Percentiles rank a stretch among this genome's conserved stretches.
Conservation (phyloP, 2,113 vertebrate species). For the Podarcis cretensis region DNA sequence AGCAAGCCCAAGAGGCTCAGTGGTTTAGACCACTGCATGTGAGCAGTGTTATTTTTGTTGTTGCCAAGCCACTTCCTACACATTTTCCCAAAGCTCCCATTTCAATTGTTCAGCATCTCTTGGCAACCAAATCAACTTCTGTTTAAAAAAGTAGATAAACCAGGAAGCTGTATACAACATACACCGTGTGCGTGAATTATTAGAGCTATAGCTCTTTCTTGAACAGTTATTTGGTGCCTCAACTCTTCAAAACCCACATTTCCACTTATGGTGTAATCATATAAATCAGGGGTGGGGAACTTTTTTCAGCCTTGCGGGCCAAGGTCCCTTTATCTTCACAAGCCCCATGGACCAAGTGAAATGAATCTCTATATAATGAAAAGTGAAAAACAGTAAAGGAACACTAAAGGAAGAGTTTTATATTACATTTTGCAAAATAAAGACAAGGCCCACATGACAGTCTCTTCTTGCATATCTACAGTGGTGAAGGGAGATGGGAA, state of each 20-base stretch:
- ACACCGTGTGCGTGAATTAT: not conserved
- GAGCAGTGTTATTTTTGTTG: not conserved
- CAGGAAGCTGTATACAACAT: constrained; percentile 1
- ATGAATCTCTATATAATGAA: too few species aligned
- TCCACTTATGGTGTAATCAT: not conserved
- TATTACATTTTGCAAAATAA: too few species aligned
- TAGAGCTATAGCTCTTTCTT: not conserved
- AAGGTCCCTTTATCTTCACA: too few species aligned
- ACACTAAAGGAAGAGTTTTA: too few species aligned
- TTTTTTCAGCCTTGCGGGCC: too few species aligned
- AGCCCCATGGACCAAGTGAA: too few species aligned
- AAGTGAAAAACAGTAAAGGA: too few species aligned
- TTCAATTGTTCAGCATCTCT: not conserved
- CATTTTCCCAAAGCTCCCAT: not conserved
- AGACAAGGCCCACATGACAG: too few species aligned
- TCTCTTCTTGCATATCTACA: too few species aligned
- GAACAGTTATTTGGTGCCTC: not conserved
- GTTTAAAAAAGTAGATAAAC: not conserved
- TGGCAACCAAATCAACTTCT: not conserved
- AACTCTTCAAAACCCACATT: not conserved
- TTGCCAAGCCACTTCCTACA: not conserved
- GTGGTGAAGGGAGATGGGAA: too few species aligned
- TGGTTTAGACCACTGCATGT: not conserved
- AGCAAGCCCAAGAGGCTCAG: too few species aligned
- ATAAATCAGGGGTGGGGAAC: too few species aligned